These are phyloP conservation scores for Trichonephila clavipes DNA, from an alignment of 1,140 invertebrate species.

Conservation along the genomic window DNA sequence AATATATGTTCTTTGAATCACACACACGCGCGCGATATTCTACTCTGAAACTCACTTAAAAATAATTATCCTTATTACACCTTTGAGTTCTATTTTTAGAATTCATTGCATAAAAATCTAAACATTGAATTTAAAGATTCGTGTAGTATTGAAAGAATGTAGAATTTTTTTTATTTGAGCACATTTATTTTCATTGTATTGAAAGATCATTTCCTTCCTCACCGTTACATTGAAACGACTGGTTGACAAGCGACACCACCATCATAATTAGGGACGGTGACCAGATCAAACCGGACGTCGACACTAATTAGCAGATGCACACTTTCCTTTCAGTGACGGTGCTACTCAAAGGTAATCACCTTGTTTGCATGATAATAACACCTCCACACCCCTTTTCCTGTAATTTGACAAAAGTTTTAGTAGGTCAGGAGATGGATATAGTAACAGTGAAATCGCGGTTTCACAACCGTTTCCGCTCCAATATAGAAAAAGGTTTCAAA, in stretches of 20 bases:
- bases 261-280: neutral
- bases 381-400: neutral
- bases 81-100: too few relatives aligned
- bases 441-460: neutral
- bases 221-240: neutral
- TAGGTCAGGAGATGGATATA: constrained; percentile 10
- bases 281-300: neutral
- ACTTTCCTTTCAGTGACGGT: neutral
- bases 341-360: neutral
- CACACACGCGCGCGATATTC: too few relatives aligned
- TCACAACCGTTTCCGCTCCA: neutral
- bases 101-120: too few relatives aligned
- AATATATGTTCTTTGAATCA: too few relatives aligned
- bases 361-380: neutral
- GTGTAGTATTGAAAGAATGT: too few relatives aligned
- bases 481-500: neutral
- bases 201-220: neutral
- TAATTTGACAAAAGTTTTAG: neutral
- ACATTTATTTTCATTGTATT: too few relatives aligned
- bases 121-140: too few relatives aligned
- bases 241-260: neutral
- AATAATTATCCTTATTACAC: too few relatives aligned
- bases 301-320: neutral
- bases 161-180: too few relatives aligned
- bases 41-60: too few relatives aligned